These are phyloP conservation scores for Carlito syrichta DNA, from an alignment of 2,113 vertebrate genomes.

Conservation along the genomic window DNA sequence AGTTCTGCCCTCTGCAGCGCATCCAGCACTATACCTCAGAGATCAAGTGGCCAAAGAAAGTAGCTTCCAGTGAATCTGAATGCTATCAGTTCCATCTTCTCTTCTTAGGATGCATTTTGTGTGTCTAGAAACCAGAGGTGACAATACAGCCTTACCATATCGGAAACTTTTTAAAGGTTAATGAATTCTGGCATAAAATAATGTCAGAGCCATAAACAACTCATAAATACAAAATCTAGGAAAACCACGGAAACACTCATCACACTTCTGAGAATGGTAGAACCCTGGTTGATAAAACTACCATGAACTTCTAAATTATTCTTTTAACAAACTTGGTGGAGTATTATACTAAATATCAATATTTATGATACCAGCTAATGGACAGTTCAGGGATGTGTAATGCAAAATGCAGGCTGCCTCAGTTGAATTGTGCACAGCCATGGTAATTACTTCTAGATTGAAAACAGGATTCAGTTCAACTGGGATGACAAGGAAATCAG, in stretches of 20 bases:
- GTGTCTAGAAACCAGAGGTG: slow-evolving; percentile 47
- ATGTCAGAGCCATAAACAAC: slow-evolving; percentile 64
- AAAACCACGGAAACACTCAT: slow-evolving; percentile 54
- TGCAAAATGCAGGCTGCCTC: slow-evolving; percentile 52
- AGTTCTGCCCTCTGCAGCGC: not conserved
- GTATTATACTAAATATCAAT: slow-evolving; percentile 66
- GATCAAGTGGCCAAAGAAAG: not conserved
- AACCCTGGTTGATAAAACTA: slow-evolving; percentile 59
- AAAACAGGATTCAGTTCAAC: slow-evolving; percentile 57
- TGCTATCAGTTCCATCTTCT: not conserved
- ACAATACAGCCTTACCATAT: slow-evolving; percentile 22
- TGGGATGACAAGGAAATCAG: slow-evolving; percentile 63
- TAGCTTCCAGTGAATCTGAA: slow-evolving; percentile 8
- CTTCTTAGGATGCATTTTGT: slow-evolving; percentile 54
- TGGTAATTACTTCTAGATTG: slow-evolving; percentile 62
- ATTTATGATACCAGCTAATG: slow-evolving; percentile 68
- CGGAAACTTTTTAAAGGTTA: slow-evolving; percentile 75
- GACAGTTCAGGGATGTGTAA: slow-evolving; percentile 58
- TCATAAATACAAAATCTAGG: slow-evolving; percentile 62
- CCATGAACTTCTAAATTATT: slow-evolving; percentile 58
- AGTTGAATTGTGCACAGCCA: slow-evolving; percentile 47
- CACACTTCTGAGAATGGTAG: slow-evolving; percentile 38
- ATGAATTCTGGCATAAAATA: slow-evolving; percentile 76
- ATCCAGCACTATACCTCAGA: not conserved
- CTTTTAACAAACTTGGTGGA: slow-evolving; percentile 59